Conservation (phyloP, 2,797 vertebrate species). For the Brotula barbata region DNA sequence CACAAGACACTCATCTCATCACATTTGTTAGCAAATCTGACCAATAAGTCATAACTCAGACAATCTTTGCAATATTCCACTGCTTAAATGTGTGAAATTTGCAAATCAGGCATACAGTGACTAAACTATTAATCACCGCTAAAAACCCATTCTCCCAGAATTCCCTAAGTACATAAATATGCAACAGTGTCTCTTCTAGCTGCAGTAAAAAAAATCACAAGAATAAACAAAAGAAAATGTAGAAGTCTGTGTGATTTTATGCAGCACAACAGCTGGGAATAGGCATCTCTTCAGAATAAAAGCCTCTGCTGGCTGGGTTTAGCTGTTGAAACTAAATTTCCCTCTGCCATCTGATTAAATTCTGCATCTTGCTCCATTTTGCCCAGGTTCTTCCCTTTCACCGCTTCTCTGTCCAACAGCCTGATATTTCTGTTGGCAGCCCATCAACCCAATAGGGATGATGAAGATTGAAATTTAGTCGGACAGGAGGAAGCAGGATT, state of each 20-base stretch:
- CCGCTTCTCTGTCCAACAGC: not conserved
- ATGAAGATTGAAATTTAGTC: slow-evolving; percentile 17
- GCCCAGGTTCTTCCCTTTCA: not conserved
- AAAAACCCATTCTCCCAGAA: slow-evolving; percentile 21
- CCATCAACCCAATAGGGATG: slow-evolving; percentile 21
- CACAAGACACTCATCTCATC: no score
- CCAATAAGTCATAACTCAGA: no score
- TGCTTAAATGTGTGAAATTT: no score
- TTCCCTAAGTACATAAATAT: slow-evolving; percentile 17
- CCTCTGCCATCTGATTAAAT: not conserved
- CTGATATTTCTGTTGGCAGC: slow-evolving; percentile 31
- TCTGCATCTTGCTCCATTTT: not conserved
- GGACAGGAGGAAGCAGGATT: not conserved
- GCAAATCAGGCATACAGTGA: slow-evolving; percentile 28
- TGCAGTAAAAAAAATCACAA: slow-evolving; percentile 14
- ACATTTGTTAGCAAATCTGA: no score
- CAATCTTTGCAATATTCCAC: no score
- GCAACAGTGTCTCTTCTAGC: slow-evolving; percentile 12
- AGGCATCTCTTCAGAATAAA: slow-evolving; percentile 13
- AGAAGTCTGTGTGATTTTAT: slow-evolving; percentile 8
- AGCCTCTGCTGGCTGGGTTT: not conserved
- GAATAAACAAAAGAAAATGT: slow-evolving; percentile 24
- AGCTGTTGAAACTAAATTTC: not conserved
- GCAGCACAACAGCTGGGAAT: slow-evolving; percentile 1
- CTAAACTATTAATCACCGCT: no score